Conservation (phyloP, 2,797 vertebrate species). For the Gobionotothen gibberifrons region DNA sequence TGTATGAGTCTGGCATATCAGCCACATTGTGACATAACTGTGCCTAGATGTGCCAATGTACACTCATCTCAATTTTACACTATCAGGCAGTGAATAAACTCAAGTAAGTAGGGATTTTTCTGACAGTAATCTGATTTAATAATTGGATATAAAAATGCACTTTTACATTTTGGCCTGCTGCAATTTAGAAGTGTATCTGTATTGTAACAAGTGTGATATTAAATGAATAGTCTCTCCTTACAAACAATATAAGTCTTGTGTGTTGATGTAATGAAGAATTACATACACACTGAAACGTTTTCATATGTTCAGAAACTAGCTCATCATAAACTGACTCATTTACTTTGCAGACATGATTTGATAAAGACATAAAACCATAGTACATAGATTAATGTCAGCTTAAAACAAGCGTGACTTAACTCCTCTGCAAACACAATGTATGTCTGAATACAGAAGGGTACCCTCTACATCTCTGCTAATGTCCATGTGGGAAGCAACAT, state of each 20-base stretch:
- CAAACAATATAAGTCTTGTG: background rate
- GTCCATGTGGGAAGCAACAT: slow-evolving; percentile 76
- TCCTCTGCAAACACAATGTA: slow-evolving; percentile 49
- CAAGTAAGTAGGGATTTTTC: background rate
- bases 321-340: slow-evolving; percentile 14
- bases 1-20: slow-evolving; percentile 38
- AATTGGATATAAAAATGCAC: background rate
- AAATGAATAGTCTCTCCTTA: background rate
- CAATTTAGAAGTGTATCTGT: background rate
- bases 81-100: slow-evolving; percentile 8
- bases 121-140: background rate
- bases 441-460: slow-evolving; percentile 48
- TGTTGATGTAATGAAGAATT: background rate
- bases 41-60: slow-evolving; percentile 18
- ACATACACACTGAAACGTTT: background rate
- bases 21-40: slow-evolving; percentile 65
- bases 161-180: slow-evolving; percentile 5
- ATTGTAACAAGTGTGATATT: background rate
- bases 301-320: background rate
- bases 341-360: slow-evolving; percentile 16
- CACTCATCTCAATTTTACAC: slow-evolving; percentile 37
- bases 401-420: slow-evolving; percentile 35
- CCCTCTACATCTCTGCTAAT: slow-evolving; percentile 60
- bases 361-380: slow-evolving; percentile 22
- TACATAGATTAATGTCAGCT: slow-evolving; percentile 9